Base-by-base conservation (phyloP, 2,888 invertebrate genomes). In the Pollenia labialis region DNA sequence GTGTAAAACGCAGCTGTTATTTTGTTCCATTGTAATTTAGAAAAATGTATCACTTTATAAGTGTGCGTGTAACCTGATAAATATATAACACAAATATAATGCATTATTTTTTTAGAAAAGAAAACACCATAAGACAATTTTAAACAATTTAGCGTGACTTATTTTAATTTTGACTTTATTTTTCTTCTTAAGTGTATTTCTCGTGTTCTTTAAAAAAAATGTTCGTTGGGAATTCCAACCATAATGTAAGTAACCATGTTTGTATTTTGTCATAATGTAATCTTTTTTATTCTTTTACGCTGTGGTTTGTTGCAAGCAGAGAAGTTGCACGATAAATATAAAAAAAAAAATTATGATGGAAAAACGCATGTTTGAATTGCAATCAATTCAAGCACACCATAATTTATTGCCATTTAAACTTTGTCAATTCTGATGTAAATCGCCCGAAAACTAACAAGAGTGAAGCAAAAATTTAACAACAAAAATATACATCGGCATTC, bases 351-450 rank as follows among this genome's bases (percentile, higher is more conserved):
- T 1, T 52, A 9, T 72, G n/a, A 74, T 64, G 64, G 42, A 50
- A 77, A 79, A 83, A 86, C 86, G 86, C 86, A 86, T 86, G 79
- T 86, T 86, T 83, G 80, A 79, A 76, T 83, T 80, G 82, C 86
- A 82, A 86, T 86, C 82, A 86, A 75, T 86, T 86, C 86, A 83
- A 86, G 86, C 86, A 80, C 82, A 82, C 83, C 71, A 80, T 86
- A 86, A 86, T 86, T 86, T 86, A 86, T 86, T 86, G 86, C 83
- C 83, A 86, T 86, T 83, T 86, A 86, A 86, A 83, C 86, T 86
- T 86, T 83, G 86, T 86, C 86, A 86, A 86, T 83, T 86, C 80
- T 76, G 83, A 83, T 86, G 83, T 86, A 83, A 86, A 83, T 86
- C 83, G 82, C 83, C 83, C 80, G 80, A 52, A 81, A 83, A 86